Percentiles rank a stretch among this genome's conserved stretches.
These are phyloP conservation scores for Lutjanus campechanus DNA, from an alignment of 2,797 vertebrate species.

Conservation along the genomic window DNA sequence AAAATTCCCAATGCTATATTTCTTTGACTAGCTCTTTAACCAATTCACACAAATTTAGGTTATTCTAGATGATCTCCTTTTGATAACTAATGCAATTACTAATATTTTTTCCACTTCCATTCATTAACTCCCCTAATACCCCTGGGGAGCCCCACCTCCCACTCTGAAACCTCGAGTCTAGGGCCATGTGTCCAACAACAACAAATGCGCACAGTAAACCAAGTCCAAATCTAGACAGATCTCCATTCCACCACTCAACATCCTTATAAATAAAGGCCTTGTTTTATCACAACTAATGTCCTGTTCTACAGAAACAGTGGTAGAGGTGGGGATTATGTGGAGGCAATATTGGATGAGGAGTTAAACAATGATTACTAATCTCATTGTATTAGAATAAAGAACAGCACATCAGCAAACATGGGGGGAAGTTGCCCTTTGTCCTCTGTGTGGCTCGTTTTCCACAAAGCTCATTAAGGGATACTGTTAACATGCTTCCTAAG, in stretches of 20 bases:
- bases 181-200: neutral
- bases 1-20: too few relatives aligned
- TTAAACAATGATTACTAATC: constrained; percentile 76
- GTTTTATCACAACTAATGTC: constrained; percentile 49
- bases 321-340: constrained; percentile 43
- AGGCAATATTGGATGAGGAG: constrained; percentile 60
- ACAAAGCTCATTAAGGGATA: constrained; percentile 81
- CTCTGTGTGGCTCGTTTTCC: constrained; percentile 68
- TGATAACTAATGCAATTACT: too few relatives aligned
- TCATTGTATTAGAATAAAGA: constrained; percentile 73
- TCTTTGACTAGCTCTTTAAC: too few relatives aligned
- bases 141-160: too few relatives aligned
- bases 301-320: constrained; percentile 32
- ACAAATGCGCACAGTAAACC: constrained; percentile 23
- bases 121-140: too few relatives aligned
- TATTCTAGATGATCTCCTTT: too few relatives aligned
- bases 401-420: constrained; percentile 73
- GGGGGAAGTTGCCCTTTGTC: constrained; percentile 74
- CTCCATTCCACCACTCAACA: constrained; percentile 31
- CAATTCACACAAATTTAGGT: too few relatives aligned
- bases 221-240: constrained; percentile 43
- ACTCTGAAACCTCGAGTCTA: neutral
- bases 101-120: too few relatives aligned
- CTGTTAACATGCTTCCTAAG: constrained; percentile 84
- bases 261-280: constrained; percentile 46